A percentile compares a stretch with the other conserved stretches of the same genome.
These are phyloP conservation scores for Hartigia nigra DNA, from an alignment of 2,888 invertebrate genomes.

Conservation along the genomic window DNA sequence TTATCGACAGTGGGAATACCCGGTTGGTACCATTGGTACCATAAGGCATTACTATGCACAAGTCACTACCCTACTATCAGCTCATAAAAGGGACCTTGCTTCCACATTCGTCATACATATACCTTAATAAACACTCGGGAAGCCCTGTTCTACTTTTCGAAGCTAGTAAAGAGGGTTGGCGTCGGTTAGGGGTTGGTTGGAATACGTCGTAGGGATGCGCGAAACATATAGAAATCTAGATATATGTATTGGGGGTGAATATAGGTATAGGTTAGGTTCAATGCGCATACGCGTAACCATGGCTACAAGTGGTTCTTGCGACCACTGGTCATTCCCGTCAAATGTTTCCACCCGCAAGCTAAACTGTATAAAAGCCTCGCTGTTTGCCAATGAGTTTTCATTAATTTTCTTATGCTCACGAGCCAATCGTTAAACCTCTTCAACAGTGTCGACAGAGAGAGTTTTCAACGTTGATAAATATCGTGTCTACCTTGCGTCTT, in stretches of 20 bases:
- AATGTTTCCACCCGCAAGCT: constrained; percentile 18
- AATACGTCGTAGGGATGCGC: neutral
- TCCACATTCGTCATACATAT: neutral
- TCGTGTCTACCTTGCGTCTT: neutral
- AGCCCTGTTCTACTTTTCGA: neutral
- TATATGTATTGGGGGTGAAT: neutral
- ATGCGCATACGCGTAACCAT: constrained; percentile 38
- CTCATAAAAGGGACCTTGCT: neutral
- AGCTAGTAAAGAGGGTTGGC: neutral
- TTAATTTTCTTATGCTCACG: neutral
- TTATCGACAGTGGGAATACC: neutral
- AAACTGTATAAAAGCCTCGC: constrained; percentile 17
- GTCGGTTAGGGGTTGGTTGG: neutral
- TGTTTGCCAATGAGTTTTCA: constrained; percentile 11
- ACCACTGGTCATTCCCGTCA: constrained; percentile 18
- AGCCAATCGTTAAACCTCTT: neutral
- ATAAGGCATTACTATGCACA: neutral
- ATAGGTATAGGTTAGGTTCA: neutral
- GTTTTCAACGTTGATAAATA: neutral
- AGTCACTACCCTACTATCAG: neutral
- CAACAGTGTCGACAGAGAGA: neutral
- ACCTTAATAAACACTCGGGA: neutral
- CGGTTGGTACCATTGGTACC: neutral
- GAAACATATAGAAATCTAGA: neutral
- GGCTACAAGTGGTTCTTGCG: constrained; percentile 30